A percentile compares a stretch with the other conserved stretches of the same genome.
These are phyloP conservation scores for Corapipo altera DNA, from an alignment of 2,113 vertebrate species.

Conservation along the genomic window DNA sequence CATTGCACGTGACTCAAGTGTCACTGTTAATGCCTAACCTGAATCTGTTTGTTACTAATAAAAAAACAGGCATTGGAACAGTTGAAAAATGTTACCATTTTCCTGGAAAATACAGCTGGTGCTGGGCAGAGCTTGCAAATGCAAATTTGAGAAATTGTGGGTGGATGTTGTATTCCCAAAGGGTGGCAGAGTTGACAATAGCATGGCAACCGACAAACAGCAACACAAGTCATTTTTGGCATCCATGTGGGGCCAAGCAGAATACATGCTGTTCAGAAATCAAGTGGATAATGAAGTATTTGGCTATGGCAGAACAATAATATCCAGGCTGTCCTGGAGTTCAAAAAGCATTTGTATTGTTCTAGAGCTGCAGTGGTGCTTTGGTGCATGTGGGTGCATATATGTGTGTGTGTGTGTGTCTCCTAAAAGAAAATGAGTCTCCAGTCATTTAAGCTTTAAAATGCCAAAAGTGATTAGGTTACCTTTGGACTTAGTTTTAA, in stretches of 20 bases:
- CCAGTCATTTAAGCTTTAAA: neutral
- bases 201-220: neutral
- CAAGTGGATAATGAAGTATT: neutral
- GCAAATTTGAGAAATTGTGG: neutral
- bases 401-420: fast-evolving
- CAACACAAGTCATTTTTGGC: neutral
- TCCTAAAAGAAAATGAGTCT: neutral
- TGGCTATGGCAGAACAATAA: neutral
- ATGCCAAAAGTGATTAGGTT: neutral
- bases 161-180: neutral
- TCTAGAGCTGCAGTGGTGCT: neutral
- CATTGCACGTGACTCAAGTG: neutral
- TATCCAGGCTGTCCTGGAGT: neutral
- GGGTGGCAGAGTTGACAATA: neutral
- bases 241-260: neutral
- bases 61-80: neutral
- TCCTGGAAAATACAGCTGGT: neutral
- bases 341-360: neutral
- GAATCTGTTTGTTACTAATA: neutral
- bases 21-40: neutral
- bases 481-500: neutral
- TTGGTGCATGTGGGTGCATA: neutral
- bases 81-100: neutral
- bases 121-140: neutral
- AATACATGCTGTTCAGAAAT: neutral